These are phyloP conservation scores for Chloroceryle inda DNA, from an alignment of 2,797 vertebrate genomes.

Conservation along the genomic window DNA sequence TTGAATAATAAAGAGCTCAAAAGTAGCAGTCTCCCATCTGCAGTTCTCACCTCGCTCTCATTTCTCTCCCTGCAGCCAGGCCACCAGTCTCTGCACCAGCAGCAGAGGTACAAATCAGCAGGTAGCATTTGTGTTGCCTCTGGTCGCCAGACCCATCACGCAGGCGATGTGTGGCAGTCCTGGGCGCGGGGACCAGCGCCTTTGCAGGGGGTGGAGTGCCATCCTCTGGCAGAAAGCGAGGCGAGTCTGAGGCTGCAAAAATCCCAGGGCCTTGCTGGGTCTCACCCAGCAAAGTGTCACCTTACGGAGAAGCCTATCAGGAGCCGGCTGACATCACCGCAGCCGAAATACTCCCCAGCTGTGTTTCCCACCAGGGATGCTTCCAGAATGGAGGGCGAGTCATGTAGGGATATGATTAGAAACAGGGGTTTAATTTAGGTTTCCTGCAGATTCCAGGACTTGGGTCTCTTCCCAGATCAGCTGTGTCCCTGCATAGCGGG, in stretches of 20 bases:
- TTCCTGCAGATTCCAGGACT: constrained; percentile 60
- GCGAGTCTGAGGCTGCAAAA: not conserved
- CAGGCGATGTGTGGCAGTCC: not conserved
- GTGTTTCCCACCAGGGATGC: constrained; percentile 62
- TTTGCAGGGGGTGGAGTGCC: constrained; percentile 49
- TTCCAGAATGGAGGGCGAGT: constrained; percentile 57
- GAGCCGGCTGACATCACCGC: constrained; percentile 72
- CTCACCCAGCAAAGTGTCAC: constrained; percentile 35
- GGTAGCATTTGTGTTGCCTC: not conserved
- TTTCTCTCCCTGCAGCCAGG: constrained; percentile 8
- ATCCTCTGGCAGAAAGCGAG: constrained; percentile 52
- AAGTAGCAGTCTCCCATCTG: not conserved
- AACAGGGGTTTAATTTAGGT: constrained; percentile 43
- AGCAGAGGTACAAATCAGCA: constrained; percentile 29
- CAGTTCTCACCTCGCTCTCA: not conserved
- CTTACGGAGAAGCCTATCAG: constrained; percentile 68
- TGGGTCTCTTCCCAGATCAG: constrained; percentile 21
- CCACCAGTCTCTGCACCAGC: not conserved
- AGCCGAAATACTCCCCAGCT: constrained; percentile 72
- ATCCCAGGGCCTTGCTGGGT: not conserved
- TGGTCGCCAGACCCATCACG: not conserved
- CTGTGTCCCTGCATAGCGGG: not conserved
- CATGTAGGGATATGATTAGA: constrained; percentile 41
- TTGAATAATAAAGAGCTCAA: not conserved
- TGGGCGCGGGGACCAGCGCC: not conserved